These are phyloP conservation scores for Ophioninae sp. DNA, from an alignment of 2,888 invertebrate species.

Conservation along the genomic window DNA sequence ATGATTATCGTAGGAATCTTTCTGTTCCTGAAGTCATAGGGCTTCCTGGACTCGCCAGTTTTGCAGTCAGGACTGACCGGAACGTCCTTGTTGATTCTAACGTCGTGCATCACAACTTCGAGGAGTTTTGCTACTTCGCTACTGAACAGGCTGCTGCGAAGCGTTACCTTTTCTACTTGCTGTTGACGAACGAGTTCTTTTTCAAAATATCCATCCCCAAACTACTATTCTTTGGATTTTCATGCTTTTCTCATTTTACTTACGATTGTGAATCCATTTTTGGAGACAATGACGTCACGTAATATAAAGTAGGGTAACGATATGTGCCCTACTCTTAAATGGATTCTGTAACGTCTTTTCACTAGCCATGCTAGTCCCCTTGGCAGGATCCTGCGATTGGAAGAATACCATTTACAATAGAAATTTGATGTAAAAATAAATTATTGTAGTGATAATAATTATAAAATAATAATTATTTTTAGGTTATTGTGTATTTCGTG, in stretches of 20 bases:
- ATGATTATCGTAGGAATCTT: conserved; percentile 91
- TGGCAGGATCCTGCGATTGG: conserved; percentile 87
- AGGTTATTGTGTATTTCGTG: too few species aligned
- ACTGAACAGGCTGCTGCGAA: conserved; percentile 93
- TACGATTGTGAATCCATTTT: conserved; percentile 90
- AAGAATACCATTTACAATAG: too few species aligned
- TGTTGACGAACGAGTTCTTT: conserved; percentile 78
- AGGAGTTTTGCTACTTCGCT: conserved; percentile 93
- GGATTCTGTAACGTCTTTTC: conserved; percentile 89
- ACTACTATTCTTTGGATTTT: too few species aligned
- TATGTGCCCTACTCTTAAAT: conserved; percentile 90
- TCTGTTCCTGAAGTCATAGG: conserved; percentile 87
- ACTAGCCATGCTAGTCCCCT: conserved; percentile 90
- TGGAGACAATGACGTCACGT: conserved; percentile 90
- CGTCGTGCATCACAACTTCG: conserved; percentile 91
- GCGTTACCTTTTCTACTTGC: conserved; percentile 93
- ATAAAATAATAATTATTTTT: too few species aligned
- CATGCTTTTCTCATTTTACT: conserved; percentile 75
- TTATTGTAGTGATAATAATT: too few species aligned
- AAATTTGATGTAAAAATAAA: too few species aligned
- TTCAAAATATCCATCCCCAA: not conserved
- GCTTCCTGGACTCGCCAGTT: conserved; percentile 73
- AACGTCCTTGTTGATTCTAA: conserved; percentile 91
- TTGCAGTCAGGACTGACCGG: conserved; percentile 68
- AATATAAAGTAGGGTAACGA: conserved; percentile 90